Conservation (phyloP, 2,888 invertebrate genomes). For the Mechanitis messenoides region DNA sequence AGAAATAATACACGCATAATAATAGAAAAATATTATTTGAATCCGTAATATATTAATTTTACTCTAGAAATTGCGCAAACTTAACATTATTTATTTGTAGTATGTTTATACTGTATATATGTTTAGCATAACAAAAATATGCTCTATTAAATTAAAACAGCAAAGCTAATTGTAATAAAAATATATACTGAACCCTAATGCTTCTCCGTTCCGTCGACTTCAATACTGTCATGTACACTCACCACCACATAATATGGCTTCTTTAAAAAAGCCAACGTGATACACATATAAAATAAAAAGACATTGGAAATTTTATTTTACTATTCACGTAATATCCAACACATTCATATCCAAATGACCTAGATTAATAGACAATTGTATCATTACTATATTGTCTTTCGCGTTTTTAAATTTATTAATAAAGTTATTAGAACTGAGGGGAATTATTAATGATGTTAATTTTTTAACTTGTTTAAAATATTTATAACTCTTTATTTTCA, state of each 20-base stretch:
- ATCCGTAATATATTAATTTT: not conserved
- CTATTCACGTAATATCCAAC: too few species aligned
- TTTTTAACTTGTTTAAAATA: too few species aligned
- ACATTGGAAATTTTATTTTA: too few species aligned
- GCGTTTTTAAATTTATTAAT: too few species aligned
- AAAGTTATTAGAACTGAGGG: too few species aligned
- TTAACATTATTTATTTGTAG: too few species aligned
- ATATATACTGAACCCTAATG: conserved; percentile 20
- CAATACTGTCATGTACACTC: conserved; percentile 26
- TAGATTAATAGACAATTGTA: too few species aligned
- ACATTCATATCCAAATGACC: too few species aligned
- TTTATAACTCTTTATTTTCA: too few species aligned
- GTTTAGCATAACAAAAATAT: not conserved
- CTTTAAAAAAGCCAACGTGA: conserved; percentile 5
- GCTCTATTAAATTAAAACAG: not conserved
- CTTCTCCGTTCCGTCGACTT: conserved; percentile 18
- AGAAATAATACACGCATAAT: not conserved
- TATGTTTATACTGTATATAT: not conserved
- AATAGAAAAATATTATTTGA: not conserved
- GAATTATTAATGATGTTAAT: too few species aligned
- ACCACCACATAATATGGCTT: conserved; percentile 22
- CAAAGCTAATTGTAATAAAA: too few species aligned
- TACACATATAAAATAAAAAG: not conserved
- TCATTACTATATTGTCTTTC: too few species aligned
- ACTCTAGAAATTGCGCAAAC: not conserved